Evolutionary conservation across 1,140 invertebrate genomes (phyloP), one percentile per base, ranked within the genome.

Genomic region (Danaus plexippus): DNA sequence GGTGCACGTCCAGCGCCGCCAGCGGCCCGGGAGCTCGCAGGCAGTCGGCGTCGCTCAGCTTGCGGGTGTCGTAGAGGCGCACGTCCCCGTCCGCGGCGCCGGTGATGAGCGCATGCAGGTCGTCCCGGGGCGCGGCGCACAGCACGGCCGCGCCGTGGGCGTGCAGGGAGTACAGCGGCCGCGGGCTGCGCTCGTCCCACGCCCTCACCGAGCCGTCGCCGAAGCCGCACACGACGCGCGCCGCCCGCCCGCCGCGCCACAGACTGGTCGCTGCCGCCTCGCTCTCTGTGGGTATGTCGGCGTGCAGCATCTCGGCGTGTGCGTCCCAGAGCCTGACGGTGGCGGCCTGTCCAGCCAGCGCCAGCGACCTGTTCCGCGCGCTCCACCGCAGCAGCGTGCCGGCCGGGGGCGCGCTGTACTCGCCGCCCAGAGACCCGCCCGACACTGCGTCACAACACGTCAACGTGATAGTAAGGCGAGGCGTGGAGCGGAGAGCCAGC

Each of bases 1-100:
- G 90, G 84, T 97, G 96, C 43, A 95, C 90, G 47, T 93, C 90
- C 83, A 97, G 92, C 44, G 94, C 92, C n/a, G 93, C 94, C 62
- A 97, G 92, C 57, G 92, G 92, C 46, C 89, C 89, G 9, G 90
- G 88, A 18, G 92, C 91, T 47, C 91, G 90, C 71, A 92, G 89
- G 87, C 88, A 64, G 89, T 87, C 9, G 93, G 63, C 2, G 92
- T 90, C 18, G 88, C 88, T 32, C 74, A 91, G 89, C 75, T 91
- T 91, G 58, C 96, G 89, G 59, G 94, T 87, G 86, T 98, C 96
- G 88, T 93, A 95, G 52, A 96, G 90, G 74, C 90, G 90, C 11
- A 97, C 89, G 67, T 95, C 92, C 11, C 96, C 96, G 52, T 89
- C 89, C 11, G 90, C 88, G 78, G 79, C 75, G 63, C 71, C 82